Conservation (phyloP, 2,113 vertebrate species). For the Microcebus jonahi region DNA sequence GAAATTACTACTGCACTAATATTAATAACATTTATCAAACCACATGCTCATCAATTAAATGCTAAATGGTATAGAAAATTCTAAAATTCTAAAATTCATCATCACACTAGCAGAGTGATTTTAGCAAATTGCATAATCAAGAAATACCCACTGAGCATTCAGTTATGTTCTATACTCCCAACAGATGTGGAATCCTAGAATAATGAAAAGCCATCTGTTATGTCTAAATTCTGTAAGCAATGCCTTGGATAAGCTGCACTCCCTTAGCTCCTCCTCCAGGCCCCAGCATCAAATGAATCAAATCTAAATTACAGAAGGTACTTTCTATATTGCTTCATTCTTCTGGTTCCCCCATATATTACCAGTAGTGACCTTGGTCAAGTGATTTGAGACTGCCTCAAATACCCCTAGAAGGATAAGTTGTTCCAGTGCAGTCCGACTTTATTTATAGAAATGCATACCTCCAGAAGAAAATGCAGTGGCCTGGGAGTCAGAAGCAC, state of each 20-base stretch:
- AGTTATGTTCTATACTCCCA: background rate
- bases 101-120: slow-evolving; percentile 20
- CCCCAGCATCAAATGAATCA: slow-evolving; percentile 18
- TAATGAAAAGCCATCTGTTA: slow-evolving; percentile 39
- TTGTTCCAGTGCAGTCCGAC: background rate
- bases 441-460: background rate
- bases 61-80: background rate
- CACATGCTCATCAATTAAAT: slow-evolving; percentile 32
- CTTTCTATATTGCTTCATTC: background rate
- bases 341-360: background rate
- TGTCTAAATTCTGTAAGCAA: slow-evolving; percentile 22
- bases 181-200: slow-evolving; percentile 27
- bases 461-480: slow-evolving; percentile 10
- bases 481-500: background rate
- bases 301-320: slow-evolving; percentile 23
- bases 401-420: background rate
- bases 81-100: slow-evolving; percentile 27
- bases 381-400: slow-evolving; percentile 17
- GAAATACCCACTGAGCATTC: slow-evolving; percentile 45
- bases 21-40: slow-evolving; percentile 27
- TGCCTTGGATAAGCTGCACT: background rate
- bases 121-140: slow-evolving; percentile 33
- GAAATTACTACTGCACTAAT: background rate
- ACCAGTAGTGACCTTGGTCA: background rate
- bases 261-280: background rate